Conservation (phyloP, 2,113 vertebrate genomes). For the Isurus oxyrinchus region DNA sequence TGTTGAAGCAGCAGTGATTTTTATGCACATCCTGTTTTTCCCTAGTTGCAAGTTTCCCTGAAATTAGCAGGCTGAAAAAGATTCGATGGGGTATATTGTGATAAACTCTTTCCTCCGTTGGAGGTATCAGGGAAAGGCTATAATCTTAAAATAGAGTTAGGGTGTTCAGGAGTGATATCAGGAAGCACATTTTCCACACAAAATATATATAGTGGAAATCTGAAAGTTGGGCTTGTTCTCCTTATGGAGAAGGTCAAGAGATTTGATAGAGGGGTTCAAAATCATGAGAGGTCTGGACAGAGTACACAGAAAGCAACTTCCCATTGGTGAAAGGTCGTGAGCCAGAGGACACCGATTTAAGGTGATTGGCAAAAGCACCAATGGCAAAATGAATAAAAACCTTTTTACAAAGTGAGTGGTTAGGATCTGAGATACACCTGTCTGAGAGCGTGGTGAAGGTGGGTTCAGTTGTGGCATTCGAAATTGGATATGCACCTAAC, state of each 20-base stretch:
- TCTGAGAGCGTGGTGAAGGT: background rate
- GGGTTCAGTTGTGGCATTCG: background rate
- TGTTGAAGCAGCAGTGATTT: background rate
- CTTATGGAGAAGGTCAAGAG: too few relatives aligned
- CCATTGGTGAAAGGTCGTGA: background rate
- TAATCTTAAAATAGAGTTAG: background rate
- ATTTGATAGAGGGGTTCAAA: background rate
- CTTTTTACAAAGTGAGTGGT: background rate
- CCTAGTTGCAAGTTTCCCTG: background rate
- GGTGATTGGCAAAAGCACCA: background rate
- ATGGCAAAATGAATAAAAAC: background rate
- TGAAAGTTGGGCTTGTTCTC: background rate
- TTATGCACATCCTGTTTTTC: background rate
- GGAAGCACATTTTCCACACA: background rate
- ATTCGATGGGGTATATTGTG: background rate
- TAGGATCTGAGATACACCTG: background rate
- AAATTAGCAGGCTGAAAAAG: background rate
- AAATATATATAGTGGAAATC: background rate
- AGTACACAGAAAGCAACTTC: background rate
- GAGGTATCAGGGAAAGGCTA: background rate
- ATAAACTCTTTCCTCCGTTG: background rate
- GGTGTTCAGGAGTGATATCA: background rate
- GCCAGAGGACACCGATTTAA: background rate
- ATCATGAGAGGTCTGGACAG: background rate
- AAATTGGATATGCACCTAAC: too few relatives aligned